Base-by-base conservation (phyloP, 2,113 vertebrate species). In the Pristiophorus japonicus region DNA sequence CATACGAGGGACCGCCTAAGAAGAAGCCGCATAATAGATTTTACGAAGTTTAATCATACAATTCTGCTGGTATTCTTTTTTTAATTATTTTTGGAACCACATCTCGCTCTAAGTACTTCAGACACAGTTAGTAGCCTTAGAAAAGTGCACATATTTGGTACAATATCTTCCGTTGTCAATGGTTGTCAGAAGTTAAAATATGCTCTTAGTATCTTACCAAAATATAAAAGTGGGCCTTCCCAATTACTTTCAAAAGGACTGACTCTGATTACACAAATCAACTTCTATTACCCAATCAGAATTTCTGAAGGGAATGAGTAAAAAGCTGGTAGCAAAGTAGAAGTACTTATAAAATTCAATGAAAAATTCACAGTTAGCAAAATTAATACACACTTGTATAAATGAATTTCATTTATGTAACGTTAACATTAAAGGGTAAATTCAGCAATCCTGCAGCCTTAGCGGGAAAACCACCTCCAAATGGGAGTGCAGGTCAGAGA, bases 341-440 rank as follows among this genome's bases (percentile, higher is more conserved):
- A 94, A 51, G 38, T 94, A 45, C 66, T 94, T 18, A 73, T 73
- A 94, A 94, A 94, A 94, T 94, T 34, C 63, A 47, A 70, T 0
- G 55, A 96, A 97, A 97, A 97, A 98, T 98, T 98, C 98, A 98
- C 98, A 98, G 98, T 98, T 98, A 97, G 95, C 97, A 97, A 97
- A 97, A 97, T 97, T 97, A 97, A 94, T 97, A 97, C 59, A 92
- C 96, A 97, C 51, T 18, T 94, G 47, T 47, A 95, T 70, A 96
- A 65, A 93, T 90, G 91, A 95, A 94, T 95, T 96, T 95, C 92
- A 94, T 95, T 96, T 95, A 95, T 63, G 93, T 95, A 95, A 97
- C 97, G 98, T 95, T 63, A 95, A 94, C 42, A 70, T 34, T 16
- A 70, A 70, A 47, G 42, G 55, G 59, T 63, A 63, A 92, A 65